phyloP scores from a whole-genome alignment of 2,113 vertebrate species.

The Rhinoptilus africanus region DNA sequence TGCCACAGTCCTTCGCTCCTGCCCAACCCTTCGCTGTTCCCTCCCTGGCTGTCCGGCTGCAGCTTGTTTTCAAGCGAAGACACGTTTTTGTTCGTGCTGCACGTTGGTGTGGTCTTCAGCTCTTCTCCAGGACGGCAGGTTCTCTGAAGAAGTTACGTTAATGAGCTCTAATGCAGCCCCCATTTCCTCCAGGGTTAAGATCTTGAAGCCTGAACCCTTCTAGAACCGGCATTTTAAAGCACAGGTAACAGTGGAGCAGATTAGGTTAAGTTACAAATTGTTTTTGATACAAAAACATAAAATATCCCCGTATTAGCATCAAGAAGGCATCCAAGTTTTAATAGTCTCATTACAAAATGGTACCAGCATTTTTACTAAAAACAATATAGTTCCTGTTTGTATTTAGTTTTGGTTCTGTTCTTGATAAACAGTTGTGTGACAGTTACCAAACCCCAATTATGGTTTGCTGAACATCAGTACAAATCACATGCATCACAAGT shows the following conservation, averaged over 20 bases:
- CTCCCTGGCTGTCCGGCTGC: background rate
- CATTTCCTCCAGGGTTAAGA: background rate
- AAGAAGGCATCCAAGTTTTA: slow-evolving; percentile 62
- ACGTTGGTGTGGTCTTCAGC: background rate
- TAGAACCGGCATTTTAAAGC: background rate
- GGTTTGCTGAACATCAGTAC: background rate
- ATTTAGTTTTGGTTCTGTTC: slow-evolving; percentile 19
- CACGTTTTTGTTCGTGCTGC: background rate
- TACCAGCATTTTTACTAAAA: slow-evolving; percentile 15
- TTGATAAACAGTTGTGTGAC: slow-evolving; percentile 18
- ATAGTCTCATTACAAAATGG: background rate
- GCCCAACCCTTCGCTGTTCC: background rate
- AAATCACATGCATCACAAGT: slow-evolving; percentile 29
- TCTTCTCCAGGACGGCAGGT: background rate
- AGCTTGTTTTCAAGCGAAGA: background rate
- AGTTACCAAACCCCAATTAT: background rate
- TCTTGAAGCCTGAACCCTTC: background rate
- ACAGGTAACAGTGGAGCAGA: background rate
- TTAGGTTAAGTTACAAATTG: slow-evolving; percentile 33
- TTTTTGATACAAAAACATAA: slow-evolving; percentile 71
- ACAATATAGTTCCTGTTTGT: background rate
- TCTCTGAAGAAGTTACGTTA: background rate
- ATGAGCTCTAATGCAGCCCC: background rate
- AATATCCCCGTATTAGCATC: slow-evolving; percentile 45
- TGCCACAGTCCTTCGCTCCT: background rate